Base-by-base conservation (phyloP, 2,113 vertebrate species). In the Sorex araneus region DNA sequence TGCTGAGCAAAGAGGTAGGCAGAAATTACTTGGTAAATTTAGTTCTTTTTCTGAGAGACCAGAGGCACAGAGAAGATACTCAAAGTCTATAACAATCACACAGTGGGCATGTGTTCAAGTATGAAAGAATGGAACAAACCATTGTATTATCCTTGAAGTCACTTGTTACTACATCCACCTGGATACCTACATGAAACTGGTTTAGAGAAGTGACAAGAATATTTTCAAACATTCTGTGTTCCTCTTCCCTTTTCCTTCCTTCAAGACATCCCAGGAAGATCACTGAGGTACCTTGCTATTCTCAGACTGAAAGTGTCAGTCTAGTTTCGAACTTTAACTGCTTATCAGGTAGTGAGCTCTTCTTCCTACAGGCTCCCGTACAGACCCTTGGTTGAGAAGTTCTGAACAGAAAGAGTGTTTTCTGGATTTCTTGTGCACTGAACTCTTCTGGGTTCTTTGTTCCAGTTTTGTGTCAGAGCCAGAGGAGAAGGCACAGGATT, bases 31-130 rank as follows among this genome's bases (percentile, higher is more conserved):
- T 86, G 69, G 50, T 76, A 88, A 92, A 66, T 57, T 15, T 12
- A 81, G 50, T 77, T 85, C 63, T 34, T 91, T 88, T 80, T 85
- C 80, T 66, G 57, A 88, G 47, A 78, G 54, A 78, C 67, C 45
- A n/a, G 76, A 93, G 36, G n/a, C 45, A 67, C 27, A 83, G 27
- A 73, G 67, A 91, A 76, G 81, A 87, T n/a, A 81, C 50, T 87
- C 67, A 66, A 78, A n/a, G 19, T 85, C 28, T 57, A 43, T 40
- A 43, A 60, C 27, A 63, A n/a, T n/a, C 60, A 89, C 36, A 69
- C 27, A 88, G 34, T 82, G 27, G 50, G 69, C 57, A 54, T 67
- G 36, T 67, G 57, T 89, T 73, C 60, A 85, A 73, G 69, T 67
- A 60, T 10, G 63, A 32, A 80, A 75, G 45, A 79, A 79, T 34